These are phyloP conservation scores for Xyliphius kryptos DNA, from an alignment of 2,113 vertebrate species.

Conservation along the genomic window DNA sequence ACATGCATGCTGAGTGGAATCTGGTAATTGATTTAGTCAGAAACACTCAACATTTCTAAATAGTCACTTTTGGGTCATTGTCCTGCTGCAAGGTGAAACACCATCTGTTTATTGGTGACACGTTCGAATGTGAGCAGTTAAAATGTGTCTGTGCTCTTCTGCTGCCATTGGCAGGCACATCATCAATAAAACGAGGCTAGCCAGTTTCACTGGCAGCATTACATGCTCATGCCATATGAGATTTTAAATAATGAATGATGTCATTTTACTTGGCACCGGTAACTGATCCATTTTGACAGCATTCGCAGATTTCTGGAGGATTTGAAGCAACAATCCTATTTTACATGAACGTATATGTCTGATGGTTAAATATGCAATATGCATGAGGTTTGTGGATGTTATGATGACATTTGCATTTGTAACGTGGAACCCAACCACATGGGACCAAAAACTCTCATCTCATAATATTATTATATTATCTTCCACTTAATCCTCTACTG, in stretches of 20 bases:
- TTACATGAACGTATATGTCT: no score
- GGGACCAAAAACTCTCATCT: no score
- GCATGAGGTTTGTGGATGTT: no score
- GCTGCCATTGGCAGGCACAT: neutral
- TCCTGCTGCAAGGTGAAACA: conserved; percentile 8
- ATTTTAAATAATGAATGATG: neutral
- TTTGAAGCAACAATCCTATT: no score
- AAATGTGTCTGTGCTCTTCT: neutral
- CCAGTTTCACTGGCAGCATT: neutral
- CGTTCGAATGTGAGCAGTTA: conserved; percentile 18
- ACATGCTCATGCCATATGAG: neutral
- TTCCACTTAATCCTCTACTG: no score
- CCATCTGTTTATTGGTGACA: conserved; percentile 17
- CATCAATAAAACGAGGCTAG: conserved; percentile 4
- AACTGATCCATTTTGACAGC: neutral
- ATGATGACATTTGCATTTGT: no score
- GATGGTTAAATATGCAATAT: no score
- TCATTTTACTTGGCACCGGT: neutral
- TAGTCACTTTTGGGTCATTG: conserved; percentile 16
- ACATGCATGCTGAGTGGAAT: conserved; percentile 7
- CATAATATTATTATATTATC: no score
- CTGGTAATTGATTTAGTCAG: conserved; percentile 10
- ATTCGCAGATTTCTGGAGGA: no score
- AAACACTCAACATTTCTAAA: conserved; percentile 1
- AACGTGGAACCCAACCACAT: no score